Percentiles rank a stretch among this genome's conserved stretches.
Evolutionary conservation across 2,113 vertebrate genomes (phyloP).

Genomic region (Fregetta grallaria): DNA sequence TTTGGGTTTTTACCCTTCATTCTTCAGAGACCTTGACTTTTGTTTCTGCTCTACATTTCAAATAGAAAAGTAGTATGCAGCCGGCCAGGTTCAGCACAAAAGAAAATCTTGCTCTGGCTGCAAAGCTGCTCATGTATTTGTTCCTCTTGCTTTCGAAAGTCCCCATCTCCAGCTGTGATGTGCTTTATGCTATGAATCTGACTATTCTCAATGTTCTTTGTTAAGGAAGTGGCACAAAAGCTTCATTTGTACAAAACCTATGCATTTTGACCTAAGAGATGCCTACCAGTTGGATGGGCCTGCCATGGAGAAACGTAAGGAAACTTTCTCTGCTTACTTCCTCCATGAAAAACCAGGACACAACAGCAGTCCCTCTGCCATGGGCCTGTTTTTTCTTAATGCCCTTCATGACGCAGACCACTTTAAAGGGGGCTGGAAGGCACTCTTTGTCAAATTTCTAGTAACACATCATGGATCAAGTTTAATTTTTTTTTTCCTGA

Average conservation of each 20-base stretch:
- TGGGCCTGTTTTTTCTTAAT: conserved; percentile 24
- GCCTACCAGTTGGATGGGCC: neutral
- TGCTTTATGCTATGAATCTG: neutral
- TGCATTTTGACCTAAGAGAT: neutral
- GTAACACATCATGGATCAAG: conserved; percentile 51
- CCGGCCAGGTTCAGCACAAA: neutral
- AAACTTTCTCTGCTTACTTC: conserved; percentile 40
- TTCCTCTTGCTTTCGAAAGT: neutral
- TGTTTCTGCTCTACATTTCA: neutral
- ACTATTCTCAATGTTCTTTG: neutral
- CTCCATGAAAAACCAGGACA: neutral
- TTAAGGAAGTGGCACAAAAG: neutral
- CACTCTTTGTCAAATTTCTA: conserved; percentile 59
- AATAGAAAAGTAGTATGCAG: neutral
- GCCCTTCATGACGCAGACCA: neutral
- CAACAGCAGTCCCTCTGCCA: neutral
- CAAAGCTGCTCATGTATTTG: neutral
- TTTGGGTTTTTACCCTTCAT: neutral
- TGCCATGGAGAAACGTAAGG: neutral
- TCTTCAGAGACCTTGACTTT: neutral
- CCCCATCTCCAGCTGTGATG: conserved; percentile 17
- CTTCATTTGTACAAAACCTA: neutral
- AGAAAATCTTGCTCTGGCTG: neutral
- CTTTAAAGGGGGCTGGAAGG: conserved; percentile 44
- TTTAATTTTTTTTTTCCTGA: neutral